Evolutionary conservation across 2,888 invertebrate genomes (phyloP), one percentile per base, ranked within the genome.

Genomic region (Polydesmus complanatus): DNA sequence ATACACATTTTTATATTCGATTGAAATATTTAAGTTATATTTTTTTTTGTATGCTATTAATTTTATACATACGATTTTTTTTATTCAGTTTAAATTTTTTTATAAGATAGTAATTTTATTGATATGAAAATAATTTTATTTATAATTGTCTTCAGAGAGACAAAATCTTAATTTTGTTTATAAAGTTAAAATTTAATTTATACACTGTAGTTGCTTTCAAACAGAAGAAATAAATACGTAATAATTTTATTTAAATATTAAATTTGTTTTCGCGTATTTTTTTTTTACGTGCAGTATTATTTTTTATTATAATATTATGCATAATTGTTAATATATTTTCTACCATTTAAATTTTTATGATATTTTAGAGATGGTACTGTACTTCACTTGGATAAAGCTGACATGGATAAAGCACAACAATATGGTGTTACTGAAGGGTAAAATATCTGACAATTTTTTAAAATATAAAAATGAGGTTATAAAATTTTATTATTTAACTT

Each of bases 371-470:
- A 58, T 52, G 58, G 58, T 11, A 23, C 11, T 3, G n/a, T 51
- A 58, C 19, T 58, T 1, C 22, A 58, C 11, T 21, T 58, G 27
- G 58, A 58, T 22, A 27, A 26, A 21, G 11, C 50, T n/a, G 26
- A 23, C 23, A 58, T 58, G 58, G 50, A 58, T 27, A 27, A 48
- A 19, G 58, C 58, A 26, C 58, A 58, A 27, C 58, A 58, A 21
- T 58, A 58, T 22, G 58, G 58, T 27, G 22, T 52, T 11, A 51
- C 51, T 27, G 58, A 58, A 58, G 58, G 58, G 58, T 58, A 58
- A 52, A 8, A n/a, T 37, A 8, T 37, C 8, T 37, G 5, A 8
- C 37, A 37, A 52, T 57, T 18, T 14, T 47, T 47, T 47, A 47
- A 47, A 47, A 47, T 18, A 11, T 11, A 14, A 14, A 14, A 47